A percentile compares a stretch with the other conserved stretches of the same genome.
phyloP scores from a whole-genome alignment of 2,797 vertebrate species.

The Rhinophrynus dorsalis region DNA sequence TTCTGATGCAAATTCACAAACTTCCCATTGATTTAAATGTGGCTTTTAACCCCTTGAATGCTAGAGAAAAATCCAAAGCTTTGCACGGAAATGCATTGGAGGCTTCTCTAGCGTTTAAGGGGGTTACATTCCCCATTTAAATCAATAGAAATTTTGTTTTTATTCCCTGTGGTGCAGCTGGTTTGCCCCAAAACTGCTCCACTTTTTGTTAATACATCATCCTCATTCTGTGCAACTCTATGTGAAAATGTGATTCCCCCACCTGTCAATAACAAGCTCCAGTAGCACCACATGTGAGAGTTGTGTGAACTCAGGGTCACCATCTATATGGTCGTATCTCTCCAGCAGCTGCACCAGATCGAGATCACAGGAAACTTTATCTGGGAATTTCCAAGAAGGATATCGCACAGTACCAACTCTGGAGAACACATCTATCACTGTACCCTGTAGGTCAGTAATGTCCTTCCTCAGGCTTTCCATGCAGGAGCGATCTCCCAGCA shows the following conservation, averaged over 20 bases:
- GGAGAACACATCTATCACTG: slow-evolving; percentile 82
- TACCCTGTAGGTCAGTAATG: slow-evolving; percentile 83
- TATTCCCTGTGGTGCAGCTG: no score
- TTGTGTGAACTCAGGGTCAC: slow-evolving; percentile 82
- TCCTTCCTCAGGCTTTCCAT: slow-evolving; percentile 83
- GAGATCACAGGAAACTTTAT: slow-evolving; percentile 82
- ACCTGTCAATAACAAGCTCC: slow-evolving; percentile 92
- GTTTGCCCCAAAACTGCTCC: no score
- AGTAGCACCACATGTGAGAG: slow-evolving; percentile 82
- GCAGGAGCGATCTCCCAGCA: slow-evolving; percentile 76
- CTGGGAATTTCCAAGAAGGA: slow-evolving; percentile 92
- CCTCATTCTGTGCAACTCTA: neutral
- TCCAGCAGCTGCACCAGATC: slow-evolving; percentile 81
- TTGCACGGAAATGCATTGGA: no score
- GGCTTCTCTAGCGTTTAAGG: no score
- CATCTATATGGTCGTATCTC: slow-evolving; percentile 80
- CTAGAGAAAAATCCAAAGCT: no score
- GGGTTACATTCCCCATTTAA: no score
- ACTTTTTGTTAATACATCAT: no score
- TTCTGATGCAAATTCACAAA: no score
- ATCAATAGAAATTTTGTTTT: no score
- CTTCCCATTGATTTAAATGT: no score
- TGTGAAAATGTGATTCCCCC: slow-evolving; percentile 25
- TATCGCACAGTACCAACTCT: slow-evolving; percentile 76
- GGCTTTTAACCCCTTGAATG: no score